phyloP scores from a whole-genome alignment of 2,113 vertebrate species.

The Colossoma macropomum region DNA sequence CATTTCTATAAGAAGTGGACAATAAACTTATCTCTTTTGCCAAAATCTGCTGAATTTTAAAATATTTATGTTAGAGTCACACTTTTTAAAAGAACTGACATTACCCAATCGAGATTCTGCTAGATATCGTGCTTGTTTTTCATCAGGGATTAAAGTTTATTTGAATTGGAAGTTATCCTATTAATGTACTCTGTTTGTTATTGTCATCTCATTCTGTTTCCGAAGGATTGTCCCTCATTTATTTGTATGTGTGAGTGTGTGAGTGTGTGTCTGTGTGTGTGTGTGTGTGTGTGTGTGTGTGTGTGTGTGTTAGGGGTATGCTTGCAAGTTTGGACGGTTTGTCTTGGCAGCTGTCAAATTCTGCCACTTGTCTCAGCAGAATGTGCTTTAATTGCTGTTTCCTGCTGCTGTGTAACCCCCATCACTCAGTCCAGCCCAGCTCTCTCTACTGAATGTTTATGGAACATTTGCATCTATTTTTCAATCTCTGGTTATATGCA shows the following conservation, averaged over 20 bases:
- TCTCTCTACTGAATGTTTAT: not conserved
- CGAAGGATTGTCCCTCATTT: slow-evolving; percentile 23
- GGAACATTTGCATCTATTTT: slow-evolving; percentile 31
- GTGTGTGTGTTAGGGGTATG: slow-evolving; percentile 8
- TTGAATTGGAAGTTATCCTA: slow-evolving; percentile 6
- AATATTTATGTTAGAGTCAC: not conserved
- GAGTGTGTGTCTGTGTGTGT: not conserved
- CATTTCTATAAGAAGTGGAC: not conserved
- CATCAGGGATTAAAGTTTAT: not conserved
- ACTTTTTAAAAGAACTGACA: not conserved
- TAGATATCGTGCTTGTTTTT: not conserved
- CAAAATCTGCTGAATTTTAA: not conserved
- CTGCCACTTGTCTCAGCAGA: slow-evolving; percentile 36
- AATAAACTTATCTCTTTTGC: not conserved
- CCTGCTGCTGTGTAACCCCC: slow-evolving; percentile 17
- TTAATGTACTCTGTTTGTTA: not conserved
- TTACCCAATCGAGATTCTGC: not conserved
- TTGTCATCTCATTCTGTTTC: slow-evolving; percentile 25
- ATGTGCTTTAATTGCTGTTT: slow-evolving; percentile 41
- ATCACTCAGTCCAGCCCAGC: slow-evolving; percentile 7
- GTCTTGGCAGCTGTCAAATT: slow-evolving; percentile 41
- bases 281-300: not conserved
- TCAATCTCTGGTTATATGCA: slow-evolving; percentile 17
- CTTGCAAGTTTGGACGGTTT: not conserved
- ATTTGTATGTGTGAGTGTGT: slow-evolving; percentile 25